Conservation (phyloP, 2,797 vertebrate species). For the Leptatherina wallacei region DNA sequence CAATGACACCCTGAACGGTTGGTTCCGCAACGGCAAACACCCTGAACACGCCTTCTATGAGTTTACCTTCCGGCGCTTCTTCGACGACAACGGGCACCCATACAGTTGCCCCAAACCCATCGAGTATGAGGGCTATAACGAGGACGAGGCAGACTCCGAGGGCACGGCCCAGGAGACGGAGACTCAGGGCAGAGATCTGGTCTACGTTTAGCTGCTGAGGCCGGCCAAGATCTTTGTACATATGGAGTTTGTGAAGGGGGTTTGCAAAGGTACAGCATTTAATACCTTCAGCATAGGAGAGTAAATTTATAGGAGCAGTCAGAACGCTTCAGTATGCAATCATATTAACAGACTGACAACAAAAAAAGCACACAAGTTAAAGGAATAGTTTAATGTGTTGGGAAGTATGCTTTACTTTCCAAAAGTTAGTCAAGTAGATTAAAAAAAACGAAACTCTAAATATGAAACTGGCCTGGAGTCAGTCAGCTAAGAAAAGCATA, state of each 20-base stretch:
- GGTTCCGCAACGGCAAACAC: constrained; percentile 97
- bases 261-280: constrained; percentile 21
- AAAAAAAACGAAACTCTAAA: neutral
- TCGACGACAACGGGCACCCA: constrained; percentile 97
- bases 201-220: constrained; percentile 87
- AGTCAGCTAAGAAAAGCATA: neutral
- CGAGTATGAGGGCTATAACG: constrained; percentile 87
- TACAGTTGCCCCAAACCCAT: constrained; percentile 98
- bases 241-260: constrained; percentile 13
- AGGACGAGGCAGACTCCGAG: constrained; percentile 77
- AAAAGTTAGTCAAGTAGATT: neutral
- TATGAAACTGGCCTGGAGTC: constrained; percentile 5
- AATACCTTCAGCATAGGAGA: constrained; percentile 40
- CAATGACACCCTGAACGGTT: constrained; percentile 92
- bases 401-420: neutral
- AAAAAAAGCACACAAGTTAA: constrained; percentile 5
- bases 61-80: constrained; percentile 98
- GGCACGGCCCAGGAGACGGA: constrained; percentile 47
- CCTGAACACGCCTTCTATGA: constrained; percentile 98
- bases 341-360: neutral
- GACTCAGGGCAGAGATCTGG: constrained; percentile 86
- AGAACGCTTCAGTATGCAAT: constrained; percentile 19
- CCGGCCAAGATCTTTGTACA: constrained; percentile 13
- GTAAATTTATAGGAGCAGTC: constrained; percentile 27
- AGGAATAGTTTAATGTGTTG: neutral